Evolutionary conservation across 1,140 invertebrate genomes (phyloP).

Genomic region (Cotesia vestalis): DNA sequence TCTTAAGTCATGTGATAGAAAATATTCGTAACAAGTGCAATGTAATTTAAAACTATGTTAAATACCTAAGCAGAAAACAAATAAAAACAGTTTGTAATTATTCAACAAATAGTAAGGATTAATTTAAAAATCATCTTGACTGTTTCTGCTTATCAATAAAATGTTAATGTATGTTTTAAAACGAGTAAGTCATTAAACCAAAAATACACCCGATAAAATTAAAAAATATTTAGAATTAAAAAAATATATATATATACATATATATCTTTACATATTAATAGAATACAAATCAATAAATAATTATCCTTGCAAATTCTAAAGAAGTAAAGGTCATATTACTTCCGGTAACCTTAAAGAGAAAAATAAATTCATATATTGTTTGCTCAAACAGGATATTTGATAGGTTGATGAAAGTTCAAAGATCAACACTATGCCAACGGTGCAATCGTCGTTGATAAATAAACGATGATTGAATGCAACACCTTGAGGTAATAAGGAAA

Average conservation of each 20-base stretch:
- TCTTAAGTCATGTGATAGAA: no score
- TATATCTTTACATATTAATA: neutral
- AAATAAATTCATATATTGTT: neutral
- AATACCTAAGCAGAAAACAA: no score
- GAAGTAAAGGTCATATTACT: constrained; percentile 1
- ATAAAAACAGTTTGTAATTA: no score
- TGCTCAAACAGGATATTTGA: constrained; percentile 1
- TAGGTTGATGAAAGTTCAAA: constrained; percentile 1
- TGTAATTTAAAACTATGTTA: no score
- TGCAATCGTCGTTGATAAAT: neutral
- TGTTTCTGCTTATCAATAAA: no score
- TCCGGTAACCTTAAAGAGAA: constrained; percentile 9
- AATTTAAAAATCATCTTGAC: no score
- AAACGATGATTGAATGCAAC: neutral
- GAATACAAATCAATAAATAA: neutral
- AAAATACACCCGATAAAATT: no score
- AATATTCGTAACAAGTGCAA: no score
- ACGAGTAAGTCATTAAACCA: no score
- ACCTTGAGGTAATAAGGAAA: neutral
- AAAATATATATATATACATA: neutral
- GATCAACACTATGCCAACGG: neutral
- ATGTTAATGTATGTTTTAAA: no score
- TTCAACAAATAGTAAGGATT: no score
- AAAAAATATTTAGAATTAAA: neutral
- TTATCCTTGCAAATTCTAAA: constrained; percentile 3